These are phyloP conservation scores for Cyclina sinensis DNA, from an alignment of 1,140 invertebrate genomes.

Conservation along the genomic window DNA sequence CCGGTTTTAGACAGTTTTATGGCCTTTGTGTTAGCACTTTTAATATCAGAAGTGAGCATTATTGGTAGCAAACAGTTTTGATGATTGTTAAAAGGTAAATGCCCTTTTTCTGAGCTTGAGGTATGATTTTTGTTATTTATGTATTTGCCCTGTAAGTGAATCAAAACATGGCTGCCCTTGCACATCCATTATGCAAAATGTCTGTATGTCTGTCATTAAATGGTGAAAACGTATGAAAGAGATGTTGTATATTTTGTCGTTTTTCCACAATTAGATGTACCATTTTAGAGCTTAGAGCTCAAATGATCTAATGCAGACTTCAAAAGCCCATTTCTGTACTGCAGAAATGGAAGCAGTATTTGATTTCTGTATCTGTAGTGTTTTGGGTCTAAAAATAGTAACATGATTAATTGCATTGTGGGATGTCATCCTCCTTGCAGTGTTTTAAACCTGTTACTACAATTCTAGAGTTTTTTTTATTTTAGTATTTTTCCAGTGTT, in stretches of 20 bases:
- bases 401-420: background rate
- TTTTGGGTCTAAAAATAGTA: slow-evolving; percentile 21
- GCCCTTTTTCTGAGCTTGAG: too few species aligned
- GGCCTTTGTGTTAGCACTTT: too few species aligned
- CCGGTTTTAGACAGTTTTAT: too few species aligned
- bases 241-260: slow-evolving; percentile 47
- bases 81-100: too few species aligned
- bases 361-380: slow-evolving; percentile 35
- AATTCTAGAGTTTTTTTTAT: slow-evolving; percentile 30
- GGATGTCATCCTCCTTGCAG: background rate
- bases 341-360: background rate
- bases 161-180: slow-evolving; percentile 19
- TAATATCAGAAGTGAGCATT: too few species aligned
- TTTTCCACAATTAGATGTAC: slow-evolving; percentile 53
- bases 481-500: slow-evolving; percentile 62
- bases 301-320: background rate
- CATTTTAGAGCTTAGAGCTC: slow-evolving; percentile 44
- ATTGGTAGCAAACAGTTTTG: too few species aligned
- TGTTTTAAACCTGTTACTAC: slow-evolving; percentile 8
- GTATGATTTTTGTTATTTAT: too few species aligned
- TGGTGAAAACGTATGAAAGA: slow-evolving; percentile 42
- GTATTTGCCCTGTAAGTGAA: background rate
- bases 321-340: background rate
- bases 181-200: slow-evolving; percentile 5
- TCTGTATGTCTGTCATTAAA: slow-evolving; percentile 5